Conservation (phyloP, 1,140 invertebrate species). For the Coelopa frigida region DNA sequence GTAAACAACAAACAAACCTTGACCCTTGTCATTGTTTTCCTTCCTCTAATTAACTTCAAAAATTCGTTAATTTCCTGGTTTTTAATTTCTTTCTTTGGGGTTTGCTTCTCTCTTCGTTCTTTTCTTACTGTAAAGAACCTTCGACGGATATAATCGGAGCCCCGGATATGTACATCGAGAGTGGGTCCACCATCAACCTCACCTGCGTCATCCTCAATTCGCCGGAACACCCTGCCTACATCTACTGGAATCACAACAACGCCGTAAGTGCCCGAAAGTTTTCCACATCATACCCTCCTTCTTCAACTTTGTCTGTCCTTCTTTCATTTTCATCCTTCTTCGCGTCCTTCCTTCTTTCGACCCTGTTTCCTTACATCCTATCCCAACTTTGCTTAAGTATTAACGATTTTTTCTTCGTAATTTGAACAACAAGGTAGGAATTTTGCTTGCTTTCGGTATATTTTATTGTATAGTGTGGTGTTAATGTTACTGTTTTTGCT, state of each 20-base stretch:
- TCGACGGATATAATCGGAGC: slow-evolving; percentile 76
- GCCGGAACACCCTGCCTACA: slow-evolving; percentile 78
- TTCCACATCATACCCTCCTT: neutral
- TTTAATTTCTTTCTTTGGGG: too few species aligned
- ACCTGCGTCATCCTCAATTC: slow-evolving; percentile 79
- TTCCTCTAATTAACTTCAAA: neutral
- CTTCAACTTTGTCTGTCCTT: neutral
- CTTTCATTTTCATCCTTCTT: neutral
- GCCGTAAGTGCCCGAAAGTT: slow-evolving; percentile 51
- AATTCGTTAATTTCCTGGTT: neutral
- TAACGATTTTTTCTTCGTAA: too few species aligned
- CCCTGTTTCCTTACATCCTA: too few species aligned
- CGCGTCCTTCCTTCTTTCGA: neutral
- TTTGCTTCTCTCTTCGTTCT: neutral
- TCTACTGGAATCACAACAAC: slow-evolving; percentile 83
- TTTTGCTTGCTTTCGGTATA: neutral
- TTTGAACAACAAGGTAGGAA: too few species aligned
- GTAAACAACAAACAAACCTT: too few species aligned
- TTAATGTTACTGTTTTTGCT: neutral
- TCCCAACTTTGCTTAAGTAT: too few species aligned
- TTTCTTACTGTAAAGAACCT: slow-evolving; percentile 69
- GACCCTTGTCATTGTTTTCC: neutral
- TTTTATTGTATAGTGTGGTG: neutral
- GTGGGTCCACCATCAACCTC: slow-evolving; percentile 81
- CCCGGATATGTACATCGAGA: slow-evolving; percentile 77